Conservation (phyloP, 2,113 vertebrate genomes). For the Nicator chloris region DNA sequence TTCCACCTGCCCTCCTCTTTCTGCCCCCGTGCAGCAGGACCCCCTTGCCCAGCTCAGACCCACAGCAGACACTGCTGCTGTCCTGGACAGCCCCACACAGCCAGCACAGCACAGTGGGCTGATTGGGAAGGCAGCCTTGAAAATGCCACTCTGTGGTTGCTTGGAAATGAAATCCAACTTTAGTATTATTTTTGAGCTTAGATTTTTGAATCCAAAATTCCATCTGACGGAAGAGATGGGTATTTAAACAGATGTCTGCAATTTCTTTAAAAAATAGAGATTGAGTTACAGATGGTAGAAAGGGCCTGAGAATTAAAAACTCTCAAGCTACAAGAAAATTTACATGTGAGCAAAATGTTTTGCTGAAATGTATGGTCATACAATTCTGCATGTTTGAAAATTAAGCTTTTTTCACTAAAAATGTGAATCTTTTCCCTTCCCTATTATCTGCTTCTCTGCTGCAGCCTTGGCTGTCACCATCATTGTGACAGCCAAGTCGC, state of each 20-base stretch:
- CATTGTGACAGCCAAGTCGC: background rate
- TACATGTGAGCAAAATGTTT: slow-evolving; percentile 54
- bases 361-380: slow-evolving; percentile 37
- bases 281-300: slow-evolving; percentile 68
- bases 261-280: slow-evolving; percentile 62
- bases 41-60: fast-evolving
- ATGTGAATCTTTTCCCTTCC: background rate
- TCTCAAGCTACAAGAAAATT: slow-evolving; percentile 43
- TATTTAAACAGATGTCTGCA: slow-evolving; percentile 71
- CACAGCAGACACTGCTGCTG: background rate
- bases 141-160: slow-evolving; percentile 39
- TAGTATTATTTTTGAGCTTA: slow-evolving; percentile 36
- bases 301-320: slow-evolving; percentile 54
- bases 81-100: fast-evolving
- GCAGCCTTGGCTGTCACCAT: background rate
- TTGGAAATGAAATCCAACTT: slow-evolving; percentile 48
- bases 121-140: background rate
- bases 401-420: background rate
- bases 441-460: background rate
- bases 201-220: slow-evolving; percentile 58
- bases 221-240: slow-evolving; percentile 57
- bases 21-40: background rate
- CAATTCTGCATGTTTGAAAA: slow-evolving; percentile 30
- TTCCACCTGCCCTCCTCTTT: background rate
- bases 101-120: background rate